Evolutionary conservation across 2,888 invertebrate genomes (phyloP), one percentile per base, ranked within the genome.

Genomic region (Agriopis leucophaearia): DNA sequence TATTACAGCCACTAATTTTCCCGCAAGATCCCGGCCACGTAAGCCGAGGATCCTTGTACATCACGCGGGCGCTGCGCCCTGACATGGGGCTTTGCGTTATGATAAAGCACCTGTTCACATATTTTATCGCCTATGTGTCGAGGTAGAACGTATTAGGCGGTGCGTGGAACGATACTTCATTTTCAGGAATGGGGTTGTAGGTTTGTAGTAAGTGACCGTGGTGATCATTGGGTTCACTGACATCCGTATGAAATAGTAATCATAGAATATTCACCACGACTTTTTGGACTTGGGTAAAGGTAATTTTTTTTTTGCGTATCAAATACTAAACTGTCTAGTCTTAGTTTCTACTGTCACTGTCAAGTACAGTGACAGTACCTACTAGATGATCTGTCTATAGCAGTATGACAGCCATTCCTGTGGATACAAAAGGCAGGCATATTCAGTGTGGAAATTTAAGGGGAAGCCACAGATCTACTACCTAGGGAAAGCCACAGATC

Each of bases 51-150:
- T 88, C 86, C 85, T 80, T 87, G 88, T 91, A 90, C 91, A 90
- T 91, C 91, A 91, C 87, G 78, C 81, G 77, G 82, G 82, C 85
- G 84, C 85, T 81, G 78, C 81, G 83, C 82, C 78, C 78, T 87
- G 91, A 92, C 92, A 90, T 85, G 71, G 82, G 90, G 92, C 90
- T 92, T 92, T 91, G 81, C 87, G 75, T 75, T 84, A 88, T 93
- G 92, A 93, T 91, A 80, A 91, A 93, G 92, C 82, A 89, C 91
- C 92, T 89, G 90, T 88, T 90, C 90, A 85, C 88, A 88, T 91
- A 90, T 90, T 91, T 92, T 91, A 90, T 90, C 88, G 89, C 84
- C 85, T 83, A 81, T 86, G 83, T 85, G 85, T 83, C 79, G 83
- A 80, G 81, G 84, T 82, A 78, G 87, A 90, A 87, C 87, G 82